phyloP scores from a whole-genome alignment of 2,113 vertebrate species.

The Nansenia antarctica region DNA sequence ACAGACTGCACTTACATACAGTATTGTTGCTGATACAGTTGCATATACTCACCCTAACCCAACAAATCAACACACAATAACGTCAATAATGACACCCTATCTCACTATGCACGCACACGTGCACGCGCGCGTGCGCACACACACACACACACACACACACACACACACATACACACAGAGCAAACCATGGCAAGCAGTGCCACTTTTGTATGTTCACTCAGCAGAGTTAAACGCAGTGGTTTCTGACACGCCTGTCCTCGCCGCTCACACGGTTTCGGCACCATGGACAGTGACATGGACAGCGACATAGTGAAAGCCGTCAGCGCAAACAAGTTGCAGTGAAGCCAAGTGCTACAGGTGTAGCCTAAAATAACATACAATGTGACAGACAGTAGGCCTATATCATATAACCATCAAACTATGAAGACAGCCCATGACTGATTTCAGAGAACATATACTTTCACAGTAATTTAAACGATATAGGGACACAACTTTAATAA shows the following conservation, averaged over 20 bases:
- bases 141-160: neutral
- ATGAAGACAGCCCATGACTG: too few relatives aligned
- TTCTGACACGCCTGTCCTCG: neutral
- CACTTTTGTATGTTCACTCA: neutral
- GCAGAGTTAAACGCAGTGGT: neutral
- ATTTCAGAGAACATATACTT: too few relatives aligned
- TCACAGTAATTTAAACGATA: neutral
- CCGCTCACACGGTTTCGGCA: too few relatives aligned
- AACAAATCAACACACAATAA: too few relatives aligned
- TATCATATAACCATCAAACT: too few relatives aligned
- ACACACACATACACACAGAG: neutral
- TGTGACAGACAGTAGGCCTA: too few relatives aligned
- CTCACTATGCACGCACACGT: neutral
- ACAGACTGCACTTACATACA: neutral
- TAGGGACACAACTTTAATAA: neutral
- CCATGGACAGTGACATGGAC: conserved; percentile 40
- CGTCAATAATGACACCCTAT: too few relatives aligned
- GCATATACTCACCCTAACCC: too few relatives aligned
- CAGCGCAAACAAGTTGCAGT: neutral
- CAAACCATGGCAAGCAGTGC: neutral
- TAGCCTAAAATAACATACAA: too few relatives aligned
- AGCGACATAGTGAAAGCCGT: neutral
- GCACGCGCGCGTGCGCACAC: neutral
- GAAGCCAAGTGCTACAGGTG: too few relatives aligned
- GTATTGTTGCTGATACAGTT: too few relatives aligned